phyloP scores from a whole-genome alignment of 2,113 vertebrate genomes.

The Hystrix brachyura region DNA sequence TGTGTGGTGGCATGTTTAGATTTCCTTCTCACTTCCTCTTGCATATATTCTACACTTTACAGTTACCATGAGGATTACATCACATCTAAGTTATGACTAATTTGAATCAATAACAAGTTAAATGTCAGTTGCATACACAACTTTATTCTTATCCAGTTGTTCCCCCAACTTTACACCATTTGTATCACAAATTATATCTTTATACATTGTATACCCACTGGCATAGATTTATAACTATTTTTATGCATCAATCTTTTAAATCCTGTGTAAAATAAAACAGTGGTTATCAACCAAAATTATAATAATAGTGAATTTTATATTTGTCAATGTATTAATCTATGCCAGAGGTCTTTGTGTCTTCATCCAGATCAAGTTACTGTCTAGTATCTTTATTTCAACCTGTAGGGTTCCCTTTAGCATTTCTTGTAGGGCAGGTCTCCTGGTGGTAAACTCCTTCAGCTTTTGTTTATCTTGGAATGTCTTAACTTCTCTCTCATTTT shows the following conservation, averaged over 20 bases:
- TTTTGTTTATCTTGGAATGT: no score
- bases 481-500: no score
- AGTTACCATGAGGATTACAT: neutral
- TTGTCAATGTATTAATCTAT: neutral
- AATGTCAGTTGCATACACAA: neutral
- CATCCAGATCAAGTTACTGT: neutral
- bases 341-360: neutral
- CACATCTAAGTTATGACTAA: neutral
- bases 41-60: neutral
- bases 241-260: neutral
- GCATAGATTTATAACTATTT: neutral
- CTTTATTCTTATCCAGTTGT: neutral
- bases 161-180: neutral
- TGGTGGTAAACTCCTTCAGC: no score
- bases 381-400: neutral
- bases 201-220: no score
- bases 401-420: no score
- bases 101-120: neutral
- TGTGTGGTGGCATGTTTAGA: neutral
- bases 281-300: neutral
- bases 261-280: neutral
- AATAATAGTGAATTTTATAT: neutral
- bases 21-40: neutral
- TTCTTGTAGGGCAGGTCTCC: no score
- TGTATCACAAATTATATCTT: neutral